Percentiles rank a stretch among this genome's conserved stretches.
These are phyloP conservation scores for Salvelinus sp. DNA, from an alignment of 2,113 vertebrate species.

Conservation along the genomic window DNA sequence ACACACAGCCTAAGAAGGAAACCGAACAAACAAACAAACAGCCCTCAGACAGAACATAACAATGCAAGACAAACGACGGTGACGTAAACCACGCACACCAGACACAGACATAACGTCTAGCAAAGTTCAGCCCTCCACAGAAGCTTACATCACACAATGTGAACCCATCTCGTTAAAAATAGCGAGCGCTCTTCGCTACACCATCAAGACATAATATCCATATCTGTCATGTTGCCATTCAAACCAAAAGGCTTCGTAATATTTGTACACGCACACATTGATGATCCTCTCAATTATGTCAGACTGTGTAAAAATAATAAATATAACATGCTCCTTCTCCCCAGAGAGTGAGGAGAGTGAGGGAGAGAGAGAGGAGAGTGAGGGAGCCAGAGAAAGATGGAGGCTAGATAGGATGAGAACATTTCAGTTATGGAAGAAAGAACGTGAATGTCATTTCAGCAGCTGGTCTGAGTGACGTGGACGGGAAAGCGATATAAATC, in stretches of 20 bases:
- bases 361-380: background rate
- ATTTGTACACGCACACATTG: constrained; percentile 44
- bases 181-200: background rate
- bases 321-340: constrained; percentile 13
- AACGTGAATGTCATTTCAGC: constrained; percentile 34
- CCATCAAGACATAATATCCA: background rate
- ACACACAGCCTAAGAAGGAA: background rate
- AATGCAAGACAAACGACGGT: background rate
- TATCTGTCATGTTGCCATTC: constrained; percentile 33
- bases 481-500: constrained; percentile 39
- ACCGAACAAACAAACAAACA: background rate
- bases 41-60: background rate
- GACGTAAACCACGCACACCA: background rate
- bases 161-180: background rate
- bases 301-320: constrained; percentile 39
- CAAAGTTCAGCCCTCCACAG: background rate
- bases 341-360: constrained; percentile 11
- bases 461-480: constrained; percentile 51
- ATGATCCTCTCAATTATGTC: constrained; percentile 40
- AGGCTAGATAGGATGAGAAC: constrained; percentile 8
- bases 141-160: constrained; percentile 3
- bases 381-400: background rate
- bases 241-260: constrained; percentile 29
- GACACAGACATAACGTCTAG: background rate
- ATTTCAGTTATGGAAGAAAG: constrained; percentile 36